Conservation (phyloP, 2,888 invertebrate species). For the Leucophenga montana region DNA sequence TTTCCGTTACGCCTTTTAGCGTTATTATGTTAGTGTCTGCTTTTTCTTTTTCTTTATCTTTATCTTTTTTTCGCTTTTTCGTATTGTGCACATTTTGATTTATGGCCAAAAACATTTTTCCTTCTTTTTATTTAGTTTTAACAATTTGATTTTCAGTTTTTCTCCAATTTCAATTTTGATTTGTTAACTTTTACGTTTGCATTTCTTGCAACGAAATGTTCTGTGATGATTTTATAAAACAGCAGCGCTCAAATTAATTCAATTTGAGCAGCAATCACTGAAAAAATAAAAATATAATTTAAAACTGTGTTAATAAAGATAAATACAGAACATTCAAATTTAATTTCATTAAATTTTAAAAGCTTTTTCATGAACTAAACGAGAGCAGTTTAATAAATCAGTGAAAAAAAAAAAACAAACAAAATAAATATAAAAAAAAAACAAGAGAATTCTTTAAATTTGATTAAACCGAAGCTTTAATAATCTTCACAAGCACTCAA, state of each 20-base stretch:
- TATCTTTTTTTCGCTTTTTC: conserved; percentile 49
- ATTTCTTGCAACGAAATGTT: conserved; percentile 19
- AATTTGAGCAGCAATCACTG: too few relatives aligned
- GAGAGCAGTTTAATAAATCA: too few relatives aligned
- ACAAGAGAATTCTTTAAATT: too few relatives aligned
- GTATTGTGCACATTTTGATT: conserved; percentile 62
- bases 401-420: not conserved
- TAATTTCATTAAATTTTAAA: too few relatives aligned
- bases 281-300: too few relatives aligned
- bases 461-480: too few relatives aligned
- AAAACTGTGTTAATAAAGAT: too few relatives aligned
- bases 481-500: too few relatives aligned
- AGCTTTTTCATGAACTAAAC: not conserved
- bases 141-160: not conserved
- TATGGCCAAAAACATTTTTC: conserved; percentile 65
- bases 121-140: not conserved
- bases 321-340: too few relatives aligned
- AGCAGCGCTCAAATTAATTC: not conserved
- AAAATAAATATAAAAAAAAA: too few relatives aligned
- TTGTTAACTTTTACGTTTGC: not conserved
- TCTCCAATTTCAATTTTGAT: not conserved
- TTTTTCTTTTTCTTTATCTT: conserved; percentile 45
- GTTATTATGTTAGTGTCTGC: conserved; percentile 41
- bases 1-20: conserved; percentile 33
- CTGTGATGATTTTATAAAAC: conserved; percentile 1